Base-by-base conservation (phyloP, 2,888 invertebrate genomes). In the Mylabris sibirica region DNA sequence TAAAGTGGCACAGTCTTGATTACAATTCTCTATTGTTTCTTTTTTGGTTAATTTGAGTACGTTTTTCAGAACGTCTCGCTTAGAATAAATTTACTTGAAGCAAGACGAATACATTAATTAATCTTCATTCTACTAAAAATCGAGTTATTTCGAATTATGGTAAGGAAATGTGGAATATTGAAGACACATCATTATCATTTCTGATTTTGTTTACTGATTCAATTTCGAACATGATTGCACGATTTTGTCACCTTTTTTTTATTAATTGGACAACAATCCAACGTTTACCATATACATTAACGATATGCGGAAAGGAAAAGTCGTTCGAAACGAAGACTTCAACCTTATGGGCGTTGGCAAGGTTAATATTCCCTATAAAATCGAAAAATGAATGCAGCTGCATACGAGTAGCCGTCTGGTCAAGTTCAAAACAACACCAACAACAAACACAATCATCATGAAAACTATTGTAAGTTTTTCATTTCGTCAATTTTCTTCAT, bases 361-460 rank as follows among this genome's bases (percentile, higher is more conserved):
- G 70, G 70, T 65, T 70, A 68, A 60, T 49, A 57, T 53, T 59
- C 41, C 63, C 65, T 70, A 70, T 70, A 70, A 70, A 70, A 70
- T 64, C 67, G 65, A 70, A 64, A 67, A 65, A 38, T 35, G 14
- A 41, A 24, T 64, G 69, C 66, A 66, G 59, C 64, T 66, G 60
- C 69, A 69, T 41, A n/a, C 26, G n/a, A 64, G 61, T 64, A 64
- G 53, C 61, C 61, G n/a, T 65, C 24, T 59, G 65, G 65, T 68
- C 63, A 41, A 65, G 65, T 60, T 35, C 59, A 34, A 53, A 61
- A 63, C 65, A 66, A 66, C 49, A 22, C 9, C 35, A 35, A 35
- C 9, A 41, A 41, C 41, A 60, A 30, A 35, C n/a, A 22, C 60
- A 53, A 64, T 38, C 62, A 63, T 60, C 53, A 70, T 70, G 70